phyloP scores from a whole-genome alignment of 2,113 vertebrate species.

The Natator depressus region DNA sequence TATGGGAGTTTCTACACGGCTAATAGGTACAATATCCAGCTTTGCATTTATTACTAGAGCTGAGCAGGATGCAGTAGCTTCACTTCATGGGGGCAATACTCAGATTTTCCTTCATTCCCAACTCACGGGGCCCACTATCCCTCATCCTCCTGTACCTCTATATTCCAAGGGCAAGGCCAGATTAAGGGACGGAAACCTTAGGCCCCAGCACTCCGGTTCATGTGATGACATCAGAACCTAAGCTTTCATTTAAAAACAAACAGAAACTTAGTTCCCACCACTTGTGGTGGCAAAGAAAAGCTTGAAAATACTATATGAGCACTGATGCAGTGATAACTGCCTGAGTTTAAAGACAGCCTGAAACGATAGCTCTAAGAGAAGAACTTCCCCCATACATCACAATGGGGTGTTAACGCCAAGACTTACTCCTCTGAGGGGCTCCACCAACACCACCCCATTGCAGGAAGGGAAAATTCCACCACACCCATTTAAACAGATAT shows the following conservation, averaged over 20 bases:
- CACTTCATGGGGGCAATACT: not conserved
- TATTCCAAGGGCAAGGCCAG: fast-evolving
- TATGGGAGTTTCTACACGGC: conserved; percentile 7
- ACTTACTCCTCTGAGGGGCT: not conserved
- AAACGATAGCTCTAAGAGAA: fast-evolving
- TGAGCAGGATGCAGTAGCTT: not conserved
- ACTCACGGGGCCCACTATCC: not conserved
- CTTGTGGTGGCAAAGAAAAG: fast-evolving
- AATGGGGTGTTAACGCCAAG: not conserved
- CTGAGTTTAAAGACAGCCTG: not conserved
- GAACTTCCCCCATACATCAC: not conserved
- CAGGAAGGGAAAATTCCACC: not conserved
- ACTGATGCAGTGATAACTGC: fast-evolving
- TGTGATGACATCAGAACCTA: fast-evolving
- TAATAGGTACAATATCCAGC: fast-evolving
- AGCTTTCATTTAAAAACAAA: not conserved
- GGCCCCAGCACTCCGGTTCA: not conserved
- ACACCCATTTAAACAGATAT: not conserved
- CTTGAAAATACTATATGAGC: not conserved
- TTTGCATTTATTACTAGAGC: not conserved
- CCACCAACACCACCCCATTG: not conserved
- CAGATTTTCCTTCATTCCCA: not conserved
- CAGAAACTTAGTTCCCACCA: not conserved
- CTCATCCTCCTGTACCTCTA: not conserved
- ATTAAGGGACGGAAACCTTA: not conserved